Conservation (phyloP, 92 coral and sea anemone species). For the Bergia puertoricense region DNA sequence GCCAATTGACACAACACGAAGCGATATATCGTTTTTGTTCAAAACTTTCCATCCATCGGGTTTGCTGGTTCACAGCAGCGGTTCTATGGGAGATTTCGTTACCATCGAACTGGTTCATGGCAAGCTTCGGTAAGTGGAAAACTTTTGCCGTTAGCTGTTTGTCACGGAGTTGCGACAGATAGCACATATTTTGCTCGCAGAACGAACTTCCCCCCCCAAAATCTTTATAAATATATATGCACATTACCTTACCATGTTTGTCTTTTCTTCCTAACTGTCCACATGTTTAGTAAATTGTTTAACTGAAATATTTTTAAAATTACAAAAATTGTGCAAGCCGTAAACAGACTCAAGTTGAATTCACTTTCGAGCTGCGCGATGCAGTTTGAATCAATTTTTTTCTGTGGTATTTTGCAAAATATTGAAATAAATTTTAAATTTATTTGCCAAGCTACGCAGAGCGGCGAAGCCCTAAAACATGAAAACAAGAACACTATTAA, state of each 20-base stretch:
- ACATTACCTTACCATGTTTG: neutral
- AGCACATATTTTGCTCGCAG: neutral
- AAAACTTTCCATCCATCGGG: slow-evolving; percentile 89
- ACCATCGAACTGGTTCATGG: slow-evolving; percentile 90
- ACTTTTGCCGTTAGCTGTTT: neutral
- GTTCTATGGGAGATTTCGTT: slow-evolving; percentile 81
- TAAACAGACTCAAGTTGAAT: neutral
- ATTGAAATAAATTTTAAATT: neutral
- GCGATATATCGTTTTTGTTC: slow-evolving; percentile 71
- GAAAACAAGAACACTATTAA: neutral
- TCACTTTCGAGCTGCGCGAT: neutral
- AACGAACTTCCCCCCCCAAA: neutral
- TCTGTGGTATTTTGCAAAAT: neutral
- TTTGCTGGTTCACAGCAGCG: slow-evolving; percentile 77
- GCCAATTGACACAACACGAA: slow-evolving; percentile 51
- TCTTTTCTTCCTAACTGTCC: neutral
- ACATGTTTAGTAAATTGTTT: neutral
- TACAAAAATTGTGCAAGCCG: neutral
- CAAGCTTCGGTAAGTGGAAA: slow-evolving; percentile 67
- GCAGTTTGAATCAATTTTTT: neutral
- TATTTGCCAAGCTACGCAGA: no score
- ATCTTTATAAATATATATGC: slow-evolving; percentile 2
- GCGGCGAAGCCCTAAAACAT: neutral
- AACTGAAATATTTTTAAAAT: neutral
- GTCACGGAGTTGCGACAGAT: neutral